phyloP scores from a whole-genome alignment of 2,888 invertebrate genomes.

The Drosophila colorata region DNA sequence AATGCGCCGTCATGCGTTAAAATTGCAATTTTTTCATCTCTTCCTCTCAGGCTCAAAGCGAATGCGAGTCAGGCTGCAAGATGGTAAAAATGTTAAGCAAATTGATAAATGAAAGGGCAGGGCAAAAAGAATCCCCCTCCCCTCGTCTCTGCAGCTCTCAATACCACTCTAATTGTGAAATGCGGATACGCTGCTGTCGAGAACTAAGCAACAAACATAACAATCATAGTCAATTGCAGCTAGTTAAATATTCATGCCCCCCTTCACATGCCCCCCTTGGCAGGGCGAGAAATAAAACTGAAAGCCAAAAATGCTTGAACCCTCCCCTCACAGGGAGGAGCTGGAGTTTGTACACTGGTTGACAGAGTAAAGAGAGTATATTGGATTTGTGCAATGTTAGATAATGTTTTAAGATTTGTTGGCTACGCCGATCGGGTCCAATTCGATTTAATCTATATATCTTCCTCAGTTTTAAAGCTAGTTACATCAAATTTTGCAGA shows the following conservation, averaged over 20 bases:
- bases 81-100: slow-evolving; percentile 54
- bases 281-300: slow-evolving; percentile 72
- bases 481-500: too few species aligned
- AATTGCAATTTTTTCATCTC: slow-evolving; percentile 69
- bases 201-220: slow-evolving; percentile 59
- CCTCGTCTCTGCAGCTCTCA: background rate
- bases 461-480: too few species aligned
- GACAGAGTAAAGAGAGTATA: too few species aligned
- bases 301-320: slow-evolving; percentile 46
- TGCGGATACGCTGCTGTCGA: slow-evolving; percentile 19
- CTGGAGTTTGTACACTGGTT: background rate
- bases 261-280: slow-evolving; percentile 21
- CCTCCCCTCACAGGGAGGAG: slow-evolving; percentile 9
- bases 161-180: slow-evolving; percentile 61
- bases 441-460: too few species aligned
- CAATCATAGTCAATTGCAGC: slow-evolving; percentile 78
- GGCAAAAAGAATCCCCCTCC: slow-evolving; percentile 1
- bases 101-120: slow-evolving; percentile 69
- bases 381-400: too few species aligned
- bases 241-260: slow-evolving; percentile 74
- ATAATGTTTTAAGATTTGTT: too few species aligned
- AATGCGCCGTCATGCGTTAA: slow-evolving; percentile 77
- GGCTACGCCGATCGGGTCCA: too few species aligned
- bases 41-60: slow-evolving; percentile 24
- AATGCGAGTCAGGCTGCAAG: slow-evolving; percentile 17